Evolutionary conservation across 2,113 vertebrate genomes (phyloP).

Genomic region (Cinclus mexicanus): DNA sequence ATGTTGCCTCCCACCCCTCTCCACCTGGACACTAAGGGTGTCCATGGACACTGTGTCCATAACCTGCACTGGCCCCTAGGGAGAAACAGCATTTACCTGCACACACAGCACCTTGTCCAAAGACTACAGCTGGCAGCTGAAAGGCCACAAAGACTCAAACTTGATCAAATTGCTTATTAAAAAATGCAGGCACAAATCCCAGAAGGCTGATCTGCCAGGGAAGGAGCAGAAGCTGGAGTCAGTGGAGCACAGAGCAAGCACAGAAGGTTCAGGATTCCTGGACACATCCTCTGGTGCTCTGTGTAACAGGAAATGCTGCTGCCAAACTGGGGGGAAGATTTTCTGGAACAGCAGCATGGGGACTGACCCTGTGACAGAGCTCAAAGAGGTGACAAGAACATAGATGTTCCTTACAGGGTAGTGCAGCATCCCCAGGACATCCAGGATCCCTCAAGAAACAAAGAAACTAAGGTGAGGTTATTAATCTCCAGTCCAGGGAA

Average conservation of each 20-base stretch:
- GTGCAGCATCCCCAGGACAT: neutral
- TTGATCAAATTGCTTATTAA: neutral
- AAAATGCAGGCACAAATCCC: neutral
- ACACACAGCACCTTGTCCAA: neutral
- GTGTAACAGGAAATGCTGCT: neutral
- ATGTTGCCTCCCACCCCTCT: neutral
- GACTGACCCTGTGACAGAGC: neutral
- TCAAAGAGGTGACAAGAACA: neutral
- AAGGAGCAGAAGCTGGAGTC: neutral
- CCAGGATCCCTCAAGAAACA: neutral
- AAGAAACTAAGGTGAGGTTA: neutral
- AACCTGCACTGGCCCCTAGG: neutral
- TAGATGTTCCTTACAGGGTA: neutral
- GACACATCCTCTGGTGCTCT: neutral
- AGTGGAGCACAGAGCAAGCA: neutral
- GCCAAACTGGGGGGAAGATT: neutral
- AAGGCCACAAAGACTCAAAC: neutral
- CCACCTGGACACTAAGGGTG: neutral
- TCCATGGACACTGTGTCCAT: neutral
- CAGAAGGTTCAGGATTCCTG: neutral
- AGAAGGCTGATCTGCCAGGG: neutral
- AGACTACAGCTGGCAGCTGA: neutral
- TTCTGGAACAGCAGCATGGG: accelerated
- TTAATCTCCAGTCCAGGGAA: neutral
- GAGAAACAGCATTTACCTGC: neutral